Conservation (phyloP, 37 sponge, comb jelly and placozoan genomes). For the Axinella damicornis region DNA sequence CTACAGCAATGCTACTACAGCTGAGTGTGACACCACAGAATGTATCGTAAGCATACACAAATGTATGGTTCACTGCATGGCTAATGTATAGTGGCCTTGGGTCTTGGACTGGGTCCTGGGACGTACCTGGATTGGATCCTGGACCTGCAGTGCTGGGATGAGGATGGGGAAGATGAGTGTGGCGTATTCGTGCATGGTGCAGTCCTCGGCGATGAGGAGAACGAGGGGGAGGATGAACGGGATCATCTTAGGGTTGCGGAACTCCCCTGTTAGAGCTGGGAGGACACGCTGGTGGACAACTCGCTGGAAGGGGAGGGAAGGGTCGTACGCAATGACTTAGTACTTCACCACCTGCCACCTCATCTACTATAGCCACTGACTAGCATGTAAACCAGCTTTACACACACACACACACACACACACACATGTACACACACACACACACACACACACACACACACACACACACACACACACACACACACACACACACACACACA, state of each 20-base stretch:
- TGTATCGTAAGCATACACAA: conserved; percentile 2
- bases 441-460: too few relatives aligned
- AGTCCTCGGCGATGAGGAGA: conserved; percentile 83
- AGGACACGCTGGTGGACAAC: conserved; percentile 72
- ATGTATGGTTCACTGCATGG: conserved; percentile 9
- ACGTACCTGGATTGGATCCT: conserved; percentile 86
- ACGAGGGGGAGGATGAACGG: conserved; percentile 86
- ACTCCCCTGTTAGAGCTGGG: conserved; percentile 72
- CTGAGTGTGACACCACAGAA: too few relatives aligned
- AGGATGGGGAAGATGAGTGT: conserved; percentile 66
- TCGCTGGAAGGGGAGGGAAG: conserved; percentile 28
- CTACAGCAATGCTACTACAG: background rate
- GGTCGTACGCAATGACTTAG: background rate
- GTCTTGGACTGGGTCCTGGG: too few relatives aligned
- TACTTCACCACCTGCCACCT: too few relatives aligned
- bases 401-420: background rate
- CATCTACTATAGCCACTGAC: background rate
- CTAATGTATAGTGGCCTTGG: background rate
- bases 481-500: too few relatives aligned
- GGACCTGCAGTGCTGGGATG: conserved; percentile 65
- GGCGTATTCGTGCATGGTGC: conserved; percentile 68
- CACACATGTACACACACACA: too few relatives aligned
- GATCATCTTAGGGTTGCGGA: conserved; percentile 82
- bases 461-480: too few relatives aligned
- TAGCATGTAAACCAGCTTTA: background rate